Conservation (phyloP, 2,888 invertebrate genomes). For the Drosophila silvestris region DNA sequence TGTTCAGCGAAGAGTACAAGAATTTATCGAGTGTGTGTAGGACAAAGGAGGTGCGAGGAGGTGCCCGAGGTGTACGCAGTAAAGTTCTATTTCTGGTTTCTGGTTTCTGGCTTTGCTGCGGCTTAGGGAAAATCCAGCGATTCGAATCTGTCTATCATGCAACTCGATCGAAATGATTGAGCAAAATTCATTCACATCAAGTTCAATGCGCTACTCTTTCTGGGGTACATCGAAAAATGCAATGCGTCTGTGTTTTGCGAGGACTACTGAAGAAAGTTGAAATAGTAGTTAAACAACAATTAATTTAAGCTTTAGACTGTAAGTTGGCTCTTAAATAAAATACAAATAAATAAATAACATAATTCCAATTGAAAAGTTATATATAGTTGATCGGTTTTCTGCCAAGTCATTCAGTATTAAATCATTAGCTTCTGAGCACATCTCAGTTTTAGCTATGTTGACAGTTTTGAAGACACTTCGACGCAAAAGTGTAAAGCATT, state of each 20-base stretch:
- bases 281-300: not conserved
- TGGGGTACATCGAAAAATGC: not conserved
- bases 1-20: conserved; percentile 15
- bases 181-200: conserved; percentile 12
- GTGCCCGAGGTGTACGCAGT: not conserved
- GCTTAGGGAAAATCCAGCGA: conserved; percentile 35
- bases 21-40: not conserved
- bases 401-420: not conserved
- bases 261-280: not conserved
- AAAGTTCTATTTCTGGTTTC: conserved; percentile 13
- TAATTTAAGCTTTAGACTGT: not conserved
- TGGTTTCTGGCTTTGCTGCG: not conserved
- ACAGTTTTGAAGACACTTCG: not conserved
- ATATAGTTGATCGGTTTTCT: not conserved
- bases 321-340: not conserved
- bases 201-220: conserved; percentile 1
- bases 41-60: not conserved
- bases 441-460: not conserved
- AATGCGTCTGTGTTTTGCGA: not conserved
- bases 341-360: not conserved
- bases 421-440: not conserved
- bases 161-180: conserved; percentile 27
- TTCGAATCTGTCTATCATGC: conserved; percentile 13
- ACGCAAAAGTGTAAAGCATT: not conserved
- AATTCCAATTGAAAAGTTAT: not conserved